These are phyloP conservation scores for Bombus sylvicola DNA, from an alignment of 1,140 invertebrate genomes.

Conservation along the genomic window DNA sequence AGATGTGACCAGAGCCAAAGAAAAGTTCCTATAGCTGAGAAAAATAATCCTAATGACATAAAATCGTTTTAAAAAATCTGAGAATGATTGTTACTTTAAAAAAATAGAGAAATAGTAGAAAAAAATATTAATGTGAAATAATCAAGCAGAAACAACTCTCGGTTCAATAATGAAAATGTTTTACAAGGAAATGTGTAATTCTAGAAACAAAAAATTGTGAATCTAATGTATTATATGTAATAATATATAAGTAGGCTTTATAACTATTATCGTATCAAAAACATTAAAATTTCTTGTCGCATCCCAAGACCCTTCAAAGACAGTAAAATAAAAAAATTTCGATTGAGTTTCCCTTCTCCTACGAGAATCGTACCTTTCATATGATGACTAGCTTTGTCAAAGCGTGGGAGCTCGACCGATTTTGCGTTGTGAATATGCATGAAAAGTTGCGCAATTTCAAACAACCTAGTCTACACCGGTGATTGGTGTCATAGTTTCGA, in stretches of 20 bases:
- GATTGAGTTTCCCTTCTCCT: neutral
- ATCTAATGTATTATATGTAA: neutral
- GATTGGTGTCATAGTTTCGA: neutral
- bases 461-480: neutral
- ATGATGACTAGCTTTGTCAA: neutral
- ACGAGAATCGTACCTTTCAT: neutral
- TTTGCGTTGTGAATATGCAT: neutral
- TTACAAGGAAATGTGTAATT: neutral
- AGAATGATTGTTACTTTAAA: too few relatives aligned
- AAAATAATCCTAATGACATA: neutral
- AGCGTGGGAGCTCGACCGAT: neutral
- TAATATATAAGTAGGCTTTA: neutral
- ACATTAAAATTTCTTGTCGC: neutral
- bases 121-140: too few relatives aligned
- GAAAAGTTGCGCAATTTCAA: neutral
- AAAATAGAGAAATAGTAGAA: too few relatives aligned
- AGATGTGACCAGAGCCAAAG: neutral
- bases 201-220: neutral
- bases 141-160: neutral
- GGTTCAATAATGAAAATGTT: neutral
- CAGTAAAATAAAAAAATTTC: neutral
- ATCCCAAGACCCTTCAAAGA: neutral
- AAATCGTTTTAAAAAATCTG: too few relatives aligned
- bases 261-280: neutral
- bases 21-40: neutral